Base-by-base conservation (phyloP, 2,797 vertebrate genomes). In the Gastrophryne carolinensis region DNA sequence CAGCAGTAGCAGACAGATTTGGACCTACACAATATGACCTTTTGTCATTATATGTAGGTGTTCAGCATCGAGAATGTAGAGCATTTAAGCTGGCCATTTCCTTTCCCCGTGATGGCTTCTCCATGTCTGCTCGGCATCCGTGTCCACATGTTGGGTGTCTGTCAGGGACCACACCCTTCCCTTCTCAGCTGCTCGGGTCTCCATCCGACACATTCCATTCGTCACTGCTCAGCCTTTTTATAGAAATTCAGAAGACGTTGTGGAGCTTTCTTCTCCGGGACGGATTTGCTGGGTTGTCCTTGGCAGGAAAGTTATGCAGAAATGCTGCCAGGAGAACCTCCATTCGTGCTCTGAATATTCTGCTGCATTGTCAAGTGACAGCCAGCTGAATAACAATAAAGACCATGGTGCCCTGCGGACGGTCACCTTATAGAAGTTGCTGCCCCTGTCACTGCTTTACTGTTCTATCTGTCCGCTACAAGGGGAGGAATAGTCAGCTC, bases 111-210 rank as follows among this genome's bases (percentile, higher is more conserved):
- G 39, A 39, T 53, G 13, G 30, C 11, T 34, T 67, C 35, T 15
- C 21, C 53, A 19, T n/a, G 49, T 75, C 64, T 75, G 39, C 64
- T 68, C 41, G 19, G 37, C 37, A 68, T 68, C 56, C 65, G 8
- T 41, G 34, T 13, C 26, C 41, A 39, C 53, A 39, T 10, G 30
- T 29, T 27, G 23, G 53, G 32, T 50, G 73, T 66, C 41, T 35
- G 29, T 24, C 60, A 49, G 74, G 65, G 66, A 49, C 44, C 66
- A 13, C 65, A 52, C 65, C 74, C 65, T 62, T 76, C 57, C 58
- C 19, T 54, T 76, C 30, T 58, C 65, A 63, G 66, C 35, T 63
- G 35, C 27, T 44, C 69, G 74, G 65, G 74, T 70, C 74, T 76
- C 66, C 30, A 29, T 61, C 66, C 24, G 39, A 53, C 26, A 34